Evolutionary conservation across 2,797 vertebrate species (phyloP), one percentile per base, ranked within the genome.

Genomic region (Hirundo rustica): DNA sequence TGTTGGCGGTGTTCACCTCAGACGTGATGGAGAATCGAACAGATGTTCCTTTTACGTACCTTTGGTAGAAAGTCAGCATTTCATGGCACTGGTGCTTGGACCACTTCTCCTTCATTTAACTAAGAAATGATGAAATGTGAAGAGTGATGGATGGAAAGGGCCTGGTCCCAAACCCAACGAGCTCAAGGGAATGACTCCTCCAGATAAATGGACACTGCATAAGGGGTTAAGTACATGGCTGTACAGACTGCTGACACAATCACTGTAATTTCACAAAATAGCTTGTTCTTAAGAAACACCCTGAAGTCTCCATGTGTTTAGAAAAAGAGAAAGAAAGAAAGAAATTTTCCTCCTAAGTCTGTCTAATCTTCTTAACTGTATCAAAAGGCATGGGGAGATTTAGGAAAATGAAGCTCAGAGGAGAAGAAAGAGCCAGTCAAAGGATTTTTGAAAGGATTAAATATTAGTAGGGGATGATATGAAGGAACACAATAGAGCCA

Each of bases 391-490:
- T 55, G 80, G 68, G 89, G 91, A 81, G 71, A 93, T 51, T 81
- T 88, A 68, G 38, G 66, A 90, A 93, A 90, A 95, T 70, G 66
- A 93, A 91, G 70, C 80, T 93, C 71, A 65, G 42, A 87, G n/a
- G 54, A 93, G 42, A 70, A 77, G 82, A 91, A 91, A 89, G 75
- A 80, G 10, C 9, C 25, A 88, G 53, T 82, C 67, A 76, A 89
- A 89, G 85, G 64, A 82, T 51, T 93, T 94, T 85, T 85, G 74
- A 92, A 94, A 94, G 73, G 91, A 96, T 94, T 96, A 84, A 95
- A 87, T 94, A 94, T 94, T 71, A 72, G 53, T 75, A 94, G 34
- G 27, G 60, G 57, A 85, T 96, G 45, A 75, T 87, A 71, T 42
- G 62, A 92, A 34, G 11, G 72, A 85, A 10, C 34, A 95, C 72